Evolutionary conservation across 2,113 vertebrate species (phyloP).

Genomic region (Oncorhynchus masou): DNA sequence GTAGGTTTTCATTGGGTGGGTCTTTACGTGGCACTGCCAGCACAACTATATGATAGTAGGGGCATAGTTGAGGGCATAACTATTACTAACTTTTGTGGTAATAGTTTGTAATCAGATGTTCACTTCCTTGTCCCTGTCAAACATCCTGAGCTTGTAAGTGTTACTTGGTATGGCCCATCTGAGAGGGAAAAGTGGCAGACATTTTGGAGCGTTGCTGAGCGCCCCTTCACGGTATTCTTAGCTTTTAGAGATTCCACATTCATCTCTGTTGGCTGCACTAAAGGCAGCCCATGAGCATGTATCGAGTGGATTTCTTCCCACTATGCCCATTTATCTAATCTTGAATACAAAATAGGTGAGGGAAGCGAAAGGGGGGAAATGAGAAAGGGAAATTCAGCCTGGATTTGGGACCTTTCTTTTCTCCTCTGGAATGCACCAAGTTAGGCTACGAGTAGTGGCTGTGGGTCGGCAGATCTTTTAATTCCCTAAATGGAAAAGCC

Average conservation of each 20-base stretch:
- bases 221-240: slow-evolving; percentile 49
- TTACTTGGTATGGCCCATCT: slow-evolving; percentile 28
- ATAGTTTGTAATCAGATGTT: not conserved
- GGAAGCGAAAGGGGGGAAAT: slow-evolving; percentile 30
- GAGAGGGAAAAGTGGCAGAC: slow-evolving; percentile 41
- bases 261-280: slow-evolving; percentile 49
- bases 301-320: slow-evolving; percentile 65
- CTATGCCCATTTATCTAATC: slow-evolving; percentile 58
- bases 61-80: no score
- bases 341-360: slow-evolving; percentile 58
- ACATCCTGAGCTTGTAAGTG: slow-evolving; percentile 10
- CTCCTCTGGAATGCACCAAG: slow-evolving; percentile 40
- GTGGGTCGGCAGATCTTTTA: slow-evolving; percentile 21
- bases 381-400: slow-evolving; percentile 53
- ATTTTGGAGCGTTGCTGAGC: slow-evolving; percentile 26
- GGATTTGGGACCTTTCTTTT: slow-evolving; percentile 34
- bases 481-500: slow-evolving; percentile 51
- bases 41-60: no score
- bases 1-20: no score
- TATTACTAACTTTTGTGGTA: no score
- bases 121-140: not conserved
- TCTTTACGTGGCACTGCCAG: no score
- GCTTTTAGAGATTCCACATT: slow-evolving; percentile 61
- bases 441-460: slow-evolving; percentile 16
- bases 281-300: slow-evolving; percentile 54